Evolutionary conservation across 2,888 invertebrate species (phyloP).

Genomic region (Fragum whitleyi): DNA sequence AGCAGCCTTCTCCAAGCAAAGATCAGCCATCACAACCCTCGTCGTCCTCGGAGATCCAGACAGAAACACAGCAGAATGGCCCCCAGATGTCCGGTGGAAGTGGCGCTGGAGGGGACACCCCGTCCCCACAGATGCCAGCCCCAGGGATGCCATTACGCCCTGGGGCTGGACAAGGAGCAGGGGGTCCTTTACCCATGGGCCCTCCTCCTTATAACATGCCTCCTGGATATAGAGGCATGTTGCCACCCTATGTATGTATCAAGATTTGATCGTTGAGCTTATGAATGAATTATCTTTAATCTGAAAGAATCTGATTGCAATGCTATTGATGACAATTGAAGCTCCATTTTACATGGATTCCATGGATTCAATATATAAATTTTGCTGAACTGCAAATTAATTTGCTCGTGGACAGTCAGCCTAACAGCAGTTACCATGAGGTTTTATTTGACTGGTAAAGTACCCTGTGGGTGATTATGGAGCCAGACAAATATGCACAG

Average conservation of each 20-base stretch:
- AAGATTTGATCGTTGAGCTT: too few relatives aligned
- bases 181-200: conserved; percentile 75
- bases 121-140: conserved; percentile 42
- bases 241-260: conserved; percentile 83
- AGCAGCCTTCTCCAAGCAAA: conserved; percentile 77
- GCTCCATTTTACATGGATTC: too few relatives aligned
- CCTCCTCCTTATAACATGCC: conserved; percentile 81
- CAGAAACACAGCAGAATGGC: conserved; percentile 83
- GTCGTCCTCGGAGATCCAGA: conserved; percentile 78
- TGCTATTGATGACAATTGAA: too few relatives aligned
- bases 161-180: conserved; percentile 74
- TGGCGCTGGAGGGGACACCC: conserved; percentile 49
- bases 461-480: too few relatives aligned
- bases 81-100: conserved; percentile 81
- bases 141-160: conserved; percentile 74
- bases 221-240: conserved; percentile 84
- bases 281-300: neutral
- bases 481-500: too few relatives aligned
- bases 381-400: too few relatives aligned
- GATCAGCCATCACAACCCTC: conserved; percentile 80
- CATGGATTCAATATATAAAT: too few relatives aligned
- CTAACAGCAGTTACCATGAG: too few relatives aligned
- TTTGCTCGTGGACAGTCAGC: too few relatives aligned
- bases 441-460: too few relatives aligned
- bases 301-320: too few relatives aligned